Conservation (phyloP, 2,113 vertebrate genomes). For the Zosterops pallidus region DNA sequence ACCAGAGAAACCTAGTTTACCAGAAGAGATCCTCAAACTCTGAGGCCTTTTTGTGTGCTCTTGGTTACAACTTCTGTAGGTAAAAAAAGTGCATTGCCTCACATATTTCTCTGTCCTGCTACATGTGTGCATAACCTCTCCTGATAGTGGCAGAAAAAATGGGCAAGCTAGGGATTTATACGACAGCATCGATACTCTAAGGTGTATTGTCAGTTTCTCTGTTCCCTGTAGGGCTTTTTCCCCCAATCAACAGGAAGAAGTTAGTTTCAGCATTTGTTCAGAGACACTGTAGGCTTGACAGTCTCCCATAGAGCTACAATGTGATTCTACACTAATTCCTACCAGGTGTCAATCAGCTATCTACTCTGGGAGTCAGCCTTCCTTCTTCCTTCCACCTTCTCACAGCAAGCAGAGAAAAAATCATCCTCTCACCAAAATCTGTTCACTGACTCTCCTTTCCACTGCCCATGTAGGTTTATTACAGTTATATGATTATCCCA, state of each 20-base stretch:
- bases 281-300: background rate
- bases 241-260: background rate
- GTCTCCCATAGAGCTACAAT: background rate
- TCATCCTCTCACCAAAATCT: background rate
- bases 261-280: background rate
- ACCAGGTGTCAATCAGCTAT: background rate
- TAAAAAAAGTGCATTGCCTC: background rate
- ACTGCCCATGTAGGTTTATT: fast-evolving
- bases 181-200: background rate
- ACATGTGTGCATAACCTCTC: background rate
- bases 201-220: background rate
- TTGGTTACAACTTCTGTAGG: background rate
- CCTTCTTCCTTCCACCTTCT: background rate
- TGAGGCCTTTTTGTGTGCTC: background rate
- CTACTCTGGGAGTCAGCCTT: background rate
- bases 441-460: background rate
- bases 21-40: background rate
- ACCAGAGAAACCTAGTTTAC: background rate
- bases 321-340: background rate
- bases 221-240: background rate
- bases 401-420: background rate
- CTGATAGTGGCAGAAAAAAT: background rate
- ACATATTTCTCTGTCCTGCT: background rate
- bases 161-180: background rate
- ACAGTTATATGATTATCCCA: background rate